Conservation (phyloP, 1,140 invertebrate genomes). For the fruit fly (Drosophila melanogaster) region DNA sequence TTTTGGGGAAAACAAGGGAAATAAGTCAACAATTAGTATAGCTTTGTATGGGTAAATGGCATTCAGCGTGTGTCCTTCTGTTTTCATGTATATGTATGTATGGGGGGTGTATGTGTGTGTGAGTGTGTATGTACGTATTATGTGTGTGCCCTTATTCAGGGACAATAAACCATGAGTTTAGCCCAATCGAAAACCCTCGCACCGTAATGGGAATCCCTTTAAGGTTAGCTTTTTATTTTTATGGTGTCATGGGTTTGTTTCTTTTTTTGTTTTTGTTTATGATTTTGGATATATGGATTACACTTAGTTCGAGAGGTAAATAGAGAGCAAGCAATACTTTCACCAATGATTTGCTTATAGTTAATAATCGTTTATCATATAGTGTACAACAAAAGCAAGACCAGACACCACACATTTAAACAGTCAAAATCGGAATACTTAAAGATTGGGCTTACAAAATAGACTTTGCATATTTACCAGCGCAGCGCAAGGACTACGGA, state of each 20-base stretch:
- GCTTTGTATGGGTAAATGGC: conserved; percentile 1
- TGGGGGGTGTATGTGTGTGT: conserved; percentile 25
- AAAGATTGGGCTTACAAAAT: conserved; percentile 23
- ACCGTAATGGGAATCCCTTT: conserved; percentile 55
- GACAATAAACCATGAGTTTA: conserved; percentile 53
- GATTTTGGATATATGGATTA: conserved; percentile 48
- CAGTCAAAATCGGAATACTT: conserved; percentile 40
- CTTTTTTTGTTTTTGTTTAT: conserved; percentile 17
- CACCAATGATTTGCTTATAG: conserved; percentile 74
- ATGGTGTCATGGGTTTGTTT: conserved; percentile 42
- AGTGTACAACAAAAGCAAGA: conserved; percentile 61
- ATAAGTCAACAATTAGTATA: conserved; percentile 16
- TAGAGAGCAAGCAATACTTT: conserved; percentile 60
- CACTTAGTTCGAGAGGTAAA: conserved; percentile 62
- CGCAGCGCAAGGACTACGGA: conserved; percentile 74
- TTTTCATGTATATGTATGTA: conserved; percentile 23
- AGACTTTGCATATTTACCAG: conserved; percentile 75
- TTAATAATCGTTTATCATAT: conserved; percentile 46
- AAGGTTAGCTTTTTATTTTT: conserved; percentile 56
- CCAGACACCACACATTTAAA: conserved; percentile 78
- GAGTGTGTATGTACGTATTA: conserved; percentile 18
- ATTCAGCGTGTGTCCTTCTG: conserved; percentile 28
- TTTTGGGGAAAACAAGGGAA: conserved; percentile 24
- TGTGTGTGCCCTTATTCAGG: conserved; percentile 19
- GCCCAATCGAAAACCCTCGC: conserved; percentile 71